A percentile compares a stretch with the other conserved stretches of the same genome.
Evolutionary conservation across 1,140 invertebrate species (phyloP).

Genomic region (Wiebesia pumilae): DNA sequence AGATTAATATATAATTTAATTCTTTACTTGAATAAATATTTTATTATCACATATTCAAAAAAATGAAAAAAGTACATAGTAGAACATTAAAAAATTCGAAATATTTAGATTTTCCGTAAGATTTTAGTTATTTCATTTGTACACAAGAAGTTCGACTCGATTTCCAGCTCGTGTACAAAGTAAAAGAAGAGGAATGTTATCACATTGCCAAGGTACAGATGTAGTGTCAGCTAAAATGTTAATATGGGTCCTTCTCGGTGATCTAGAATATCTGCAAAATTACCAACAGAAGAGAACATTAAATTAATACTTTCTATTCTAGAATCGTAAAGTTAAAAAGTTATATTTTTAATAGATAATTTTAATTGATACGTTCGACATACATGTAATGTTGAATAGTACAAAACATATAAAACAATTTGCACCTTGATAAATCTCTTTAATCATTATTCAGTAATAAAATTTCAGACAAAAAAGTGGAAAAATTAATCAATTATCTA

Average conservation of each 20-base stretch:
- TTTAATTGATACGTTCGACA: too few species aligned
- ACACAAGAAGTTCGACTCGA: background rate
- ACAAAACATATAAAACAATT: background rate
- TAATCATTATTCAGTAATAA: background rate
- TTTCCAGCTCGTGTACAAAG: background rate
- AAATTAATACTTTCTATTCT: background rate
- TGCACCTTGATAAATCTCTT: background rate
- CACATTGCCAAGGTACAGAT: slow-evolving; percentile 6
- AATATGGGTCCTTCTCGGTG: slow-evolving; percentile 90
- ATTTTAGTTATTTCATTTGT: slow-evolving; percentile 35
- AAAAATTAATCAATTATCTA: too few species aligned
- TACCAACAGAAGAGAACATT: slow-evolving; percentile 37
- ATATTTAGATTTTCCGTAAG: slow-evolving; percentile 1
- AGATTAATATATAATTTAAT: background rate
- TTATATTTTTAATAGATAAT: too few species aligned
- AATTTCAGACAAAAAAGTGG: background rate
- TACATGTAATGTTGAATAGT: too few species aligned
- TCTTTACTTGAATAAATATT: slow-evolving; percentile 49
- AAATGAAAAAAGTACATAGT: slow-evolving; percentile 47
- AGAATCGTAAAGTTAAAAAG: too few species aligned
- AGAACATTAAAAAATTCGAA: slow-evolving; percentile 40
- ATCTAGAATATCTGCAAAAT: slow-evolving; percentile 85
- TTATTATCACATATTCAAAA: slow-evolving; percentile 40
- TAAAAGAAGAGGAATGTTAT: slow-evolving; percentile 25
- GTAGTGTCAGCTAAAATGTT: slow-evolving; percentile 81